phyloP scores from a whole-genome alignment of 2,797 vertebrate species.

The Brotula barbata region DNA sequence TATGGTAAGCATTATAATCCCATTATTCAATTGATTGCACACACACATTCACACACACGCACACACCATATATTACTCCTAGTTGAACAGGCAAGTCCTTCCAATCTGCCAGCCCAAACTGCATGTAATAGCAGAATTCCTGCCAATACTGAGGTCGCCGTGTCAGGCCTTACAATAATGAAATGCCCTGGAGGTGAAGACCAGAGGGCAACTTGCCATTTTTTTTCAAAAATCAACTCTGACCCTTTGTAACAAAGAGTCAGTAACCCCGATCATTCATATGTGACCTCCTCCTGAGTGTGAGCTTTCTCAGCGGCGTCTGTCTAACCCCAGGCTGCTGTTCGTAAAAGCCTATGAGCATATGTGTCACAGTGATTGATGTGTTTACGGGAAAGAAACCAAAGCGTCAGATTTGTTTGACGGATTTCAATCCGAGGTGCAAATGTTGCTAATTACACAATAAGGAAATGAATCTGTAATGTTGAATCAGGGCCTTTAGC shows the following conservation, averaged over 20 bases:
- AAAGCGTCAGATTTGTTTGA: background rate
- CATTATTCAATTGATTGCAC: too few relatives aligned
- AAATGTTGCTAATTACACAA: background rate
- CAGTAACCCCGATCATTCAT: conserved; percentile 32
- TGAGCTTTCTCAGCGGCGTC: conserved; percentile 1
- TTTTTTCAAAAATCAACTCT: conserved; percentile 47
- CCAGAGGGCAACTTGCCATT: conserved; percentile 22
- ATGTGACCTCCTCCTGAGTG: background rate
- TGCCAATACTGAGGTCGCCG: conserved; percentile 15
- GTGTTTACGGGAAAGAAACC: background rate
- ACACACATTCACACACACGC: background rate
- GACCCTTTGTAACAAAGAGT: conserved; percentile 41
- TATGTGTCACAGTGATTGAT: conserved; percentile 13
- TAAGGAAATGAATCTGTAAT: too few relatives aligned
- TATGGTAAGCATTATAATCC: too few relatives aligned
- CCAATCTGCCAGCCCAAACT: conserved; percentile 4
- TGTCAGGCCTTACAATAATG: conserved; percentile 15
- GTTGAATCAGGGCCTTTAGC: too few relatives aligned
- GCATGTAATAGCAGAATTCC: conserved; percentile 19
- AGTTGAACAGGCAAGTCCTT: background rate
- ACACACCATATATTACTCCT: conserved; percentile 4
- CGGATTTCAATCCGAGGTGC: background rate
- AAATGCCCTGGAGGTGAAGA: conserved; percentile 27
- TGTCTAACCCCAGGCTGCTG: conserved; percentile 29
- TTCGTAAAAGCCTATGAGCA: conserved; percentile 1